Evolutionary conservation across 2,888 invertebrate genomes (phyloP), one percentile per base, ranked within the genome.

Genomic region (Trachelus iudaicus): DNA sequence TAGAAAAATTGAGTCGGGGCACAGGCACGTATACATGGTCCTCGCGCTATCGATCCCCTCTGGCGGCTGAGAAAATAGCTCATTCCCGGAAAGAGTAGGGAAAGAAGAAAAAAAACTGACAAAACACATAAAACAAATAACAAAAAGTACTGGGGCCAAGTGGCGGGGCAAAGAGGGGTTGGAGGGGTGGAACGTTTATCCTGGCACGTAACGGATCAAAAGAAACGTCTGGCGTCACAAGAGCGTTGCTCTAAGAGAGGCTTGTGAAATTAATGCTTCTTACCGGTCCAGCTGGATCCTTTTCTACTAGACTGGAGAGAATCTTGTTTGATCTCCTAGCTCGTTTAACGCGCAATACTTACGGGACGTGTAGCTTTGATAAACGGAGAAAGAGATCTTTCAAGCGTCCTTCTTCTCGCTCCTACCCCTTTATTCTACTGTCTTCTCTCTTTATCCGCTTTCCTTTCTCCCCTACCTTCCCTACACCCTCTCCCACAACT

Each of bases 401-500:
- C 9, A 23, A 23, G 9, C n/a, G 3, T 35, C 35, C n/a, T n/a
- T 11, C 35, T 34, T 74, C 37, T 74, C 74, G 12, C 23, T 34
- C n/a, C 23, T 23, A 33, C 35, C 74, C 11, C 30, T n/a, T n/a
- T 40, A 34, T 71, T 69, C 56, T 68, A 75, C 75, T 73, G 34
- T 71, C 69, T 79, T 69, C 75, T 76, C 74, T 35, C 34, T 31
- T 30, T n/a, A 75, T 77, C 69, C 69, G 37, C 37, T 40, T 71
- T 31, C 74, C 68, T 37, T 73, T 69, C 71, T 69, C 31, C 56
- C 78, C 56, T 12, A 73, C 78, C 30, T 33, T n/a, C 73, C 12
- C 31, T 73, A 30, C 6, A 37, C 71, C 12, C 77, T 35, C 30
- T 11, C 69, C 23, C 35, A 34, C 73, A 23, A 11, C 12, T 9